These are phyloP conservation scores for Microtus richardsoni DNA, from an alignment of 2,113 vertebrate species.

Conservation along the genomic window DNA sequence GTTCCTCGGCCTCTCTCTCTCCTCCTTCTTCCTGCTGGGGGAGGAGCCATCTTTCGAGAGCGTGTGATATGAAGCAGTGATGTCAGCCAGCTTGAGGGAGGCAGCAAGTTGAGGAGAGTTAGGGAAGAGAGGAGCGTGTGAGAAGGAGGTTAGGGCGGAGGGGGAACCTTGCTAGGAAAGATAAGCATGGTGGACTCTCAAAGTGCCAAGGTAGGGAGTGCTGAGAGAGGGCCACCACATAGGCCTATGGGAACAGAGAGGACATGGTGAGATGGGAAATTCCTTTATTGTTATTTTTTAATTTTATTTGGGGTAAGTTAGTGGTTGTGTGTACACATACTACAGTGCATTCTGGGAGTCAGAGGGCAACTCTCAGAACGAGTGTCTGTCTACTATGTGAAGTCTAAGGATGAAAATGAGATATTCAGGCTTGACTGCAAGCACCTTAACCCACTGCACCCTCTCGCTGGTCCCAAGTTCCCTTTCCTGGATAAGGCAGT, in stretches of 20 bases:
- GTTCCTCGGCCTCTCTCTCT: neutral
- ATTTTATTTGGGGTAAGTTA: no score
- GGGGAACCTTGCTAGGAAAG: neutral
- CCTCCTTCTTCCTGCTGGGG: neutral
- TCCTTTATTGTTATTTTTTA: neutral
- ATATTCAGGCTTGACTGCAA: no score
- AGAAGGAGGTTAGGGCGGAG: neutral
- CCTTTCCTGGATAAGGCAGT: neutral
- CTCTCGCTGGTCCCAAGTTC: neutral
- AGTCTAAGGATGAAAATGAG: neutral
- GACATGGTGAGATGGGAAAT: neutral
- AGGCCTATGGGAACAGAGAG: neutral
- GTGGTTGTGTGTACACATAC: neutral
- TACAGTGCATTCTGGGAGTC: neutral
- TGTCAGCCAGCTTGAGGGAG: neutral
- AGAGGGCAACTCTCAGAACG: neutral
- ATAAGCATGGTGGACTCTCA: neutral
- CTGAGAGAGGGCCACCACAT: accelerated
- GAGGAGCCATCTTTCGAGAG: neutral
- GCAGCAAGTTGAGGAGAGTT: neutral
- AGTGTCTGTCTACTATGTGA: neutral
- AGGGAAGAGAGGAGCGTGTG: neutral
- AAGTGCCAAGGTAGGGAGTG: neutral
- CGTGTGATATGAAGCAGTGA: neutral
- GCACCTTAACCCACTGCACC: neutral